Percentiles rank a stretch among this genome's conserved stretches.
Conservation (phyloP, 1,140 invertebrate species). For the Phymastichus coffea region DNA sequence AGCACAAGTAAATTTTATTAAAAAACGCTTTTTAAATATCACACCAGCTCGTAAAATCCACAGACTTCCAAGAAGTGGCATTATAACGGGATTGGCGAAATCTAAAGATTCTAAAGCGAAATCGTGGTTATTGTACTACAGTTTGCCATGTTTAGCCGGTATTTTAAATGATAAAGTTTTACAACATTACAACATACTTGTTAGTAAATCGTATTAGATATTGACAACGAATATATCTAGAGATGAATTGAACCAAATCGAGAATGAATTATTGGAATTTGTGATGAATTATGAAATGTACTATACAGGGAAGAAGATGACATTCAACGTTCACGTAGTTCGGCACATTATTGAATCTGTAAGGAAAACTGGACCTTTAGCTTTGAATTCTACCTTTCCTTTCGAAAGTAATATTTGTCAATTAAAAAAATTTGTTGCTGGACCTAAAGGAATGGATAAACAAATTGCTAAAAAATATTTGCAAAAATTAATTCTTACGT, state of each 20-base stretch:
- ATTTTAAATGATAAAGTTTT: constrained; percentile 6
- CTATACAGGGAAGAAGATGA: constrained; percentile 10
- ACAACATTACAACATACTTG: constrained; percentile 1
- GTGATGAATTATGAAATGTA: constrained; percentile 8
- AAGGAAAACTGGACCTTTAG: constrained; percentile 9
- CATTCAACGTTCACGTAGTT: constrained; percentile 17
- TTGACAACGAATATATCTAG: constrained; percentile 2
- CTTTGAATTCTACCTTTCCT: constrained; percentile 8
- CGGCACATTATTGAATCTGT: constrained; percentile 14
- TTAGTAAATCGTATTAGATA: constrained; percentile 11
- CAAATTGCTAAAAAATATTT: constrained; percentile 20
- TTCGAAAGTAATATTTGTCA: constrained; percentile 20
- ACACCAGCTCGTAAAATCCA: neutral
- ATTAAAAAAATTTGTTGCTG: constrained; percentile 15
- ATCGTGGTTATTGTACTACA: too few species aligned
- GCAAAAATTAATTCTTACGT: neutral
- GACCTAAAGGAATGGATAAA: constrained; percentile 17
- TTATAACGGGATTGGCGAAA: neutral
- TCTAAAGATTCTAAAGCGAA: constrained; percentile 1
- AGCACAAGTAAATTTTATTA: neutral
- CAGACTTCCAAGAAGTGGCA: neutral
- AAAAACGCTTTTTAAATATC: too few species aligned
- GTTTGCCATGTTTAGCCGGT: neutral
- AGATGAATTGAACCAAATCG: constrained; percentile 8
- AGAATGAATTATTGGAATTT: constrained; percentile 18